phyloP scores from a whole-genome alignment of 2,113 vertebrate species.

The Cyanoderma ruficeps region DNA sequence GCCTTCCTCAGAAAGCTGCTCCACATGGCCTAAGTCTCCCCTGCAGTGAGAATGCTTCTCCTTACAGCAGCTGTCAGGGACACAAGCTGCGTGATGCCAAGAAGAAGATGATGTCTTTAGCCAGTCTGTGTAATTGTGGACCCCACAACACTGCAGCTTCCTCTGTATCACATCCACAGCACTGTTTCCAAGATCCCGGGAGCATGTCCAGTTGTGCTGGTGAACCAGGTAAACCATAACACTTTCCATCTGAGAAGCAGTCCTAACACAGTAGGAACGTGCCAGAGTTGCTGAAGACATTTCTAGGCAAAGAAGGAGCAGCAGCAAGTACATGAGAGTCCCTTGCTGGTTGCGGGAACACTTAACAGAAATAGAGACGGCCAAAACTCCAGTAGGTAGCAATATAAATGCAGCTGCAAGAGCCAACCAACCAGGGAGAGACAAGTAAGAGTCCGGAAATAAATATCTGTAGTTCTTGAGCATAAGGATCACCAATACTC shows the following conservation, averaged over 20 bases:
- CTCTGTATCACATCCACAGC: neutral
- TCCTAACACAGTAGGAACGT: neutral
- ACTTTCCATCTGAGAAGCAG: neutral
- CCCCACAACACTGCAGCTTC: conserved; percentile 24
- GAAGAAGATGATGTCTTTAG: neutral
- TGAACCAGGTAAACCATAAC: neutral
- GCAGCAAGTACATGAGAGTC: conserved; percentile 38
- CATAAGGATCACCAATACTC: neutral
- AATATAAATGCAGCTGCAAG: neutral
- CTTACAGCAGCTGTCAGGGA: conserved; percentile 47
- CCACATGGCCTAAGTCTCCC: neutral
- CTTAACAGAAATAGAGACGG: neutral
- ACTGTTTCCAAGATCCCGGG: neutral
- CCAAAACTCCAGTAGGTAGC: neutral
- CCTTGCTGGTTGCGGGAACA: neutral
- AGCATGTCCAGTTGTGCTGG: neutral
- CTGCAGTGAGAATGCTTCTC: neutral
- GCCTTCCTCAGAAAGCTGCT: conserved; percentile 15
- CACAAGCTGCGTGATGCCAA: neutral
- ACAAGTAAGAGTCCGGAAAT: conserved; percentile 1
- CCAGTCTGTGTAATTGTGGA: conserved; percentile 46
- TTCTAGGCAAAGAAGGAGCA: conserved; percentile 57
- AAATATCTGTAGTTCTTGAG: neutral
- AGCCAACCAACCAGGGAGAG: conserved; percentile 35
- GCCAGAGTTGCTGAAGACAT: neutral